These are phyloP conservation scores for Mustela lutreola DNA, from an alignment of 2,113 vertebrate genomes.

Conservation along the genomic window DNA sequence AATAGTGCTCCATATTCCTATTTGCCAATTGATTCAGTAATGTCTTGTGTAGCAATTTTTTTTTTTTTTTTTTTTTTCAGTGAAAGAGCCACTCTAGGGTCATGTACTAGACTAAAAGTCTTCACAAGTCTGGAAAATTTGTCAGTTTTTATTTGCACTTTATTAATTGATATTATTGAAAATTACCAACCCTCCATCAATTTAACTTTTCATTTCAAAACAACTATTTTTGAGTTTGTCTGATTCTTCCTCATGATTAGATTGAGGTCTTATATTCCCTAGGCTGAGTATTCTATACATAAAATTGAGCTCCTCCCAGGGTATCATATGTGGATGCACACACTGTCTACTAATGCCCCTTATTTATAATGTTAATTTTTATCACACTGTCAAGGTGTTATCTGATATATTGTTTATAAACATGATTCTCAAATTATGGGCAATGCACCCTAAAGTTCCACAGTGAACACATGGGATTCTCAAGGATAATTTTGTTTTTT, in stretches of 20 bases:
- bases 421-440: neutral
- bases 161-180: neutral
- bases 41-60: neutral
- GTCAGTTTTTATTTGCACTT: neutral
- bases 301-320: neutral
- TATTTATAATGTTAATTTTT: neutral
- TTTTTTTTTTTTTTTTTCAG: neutral
- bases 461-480: neutral
- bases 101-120: neutral
- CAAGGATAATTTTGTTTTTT: neutral
- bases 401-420: neutral
- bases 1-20: neutral
- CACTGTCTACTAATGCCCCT: neutral
- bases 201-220: neutral
- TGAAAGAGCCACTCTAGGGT: neutral
- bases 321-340: neutral
- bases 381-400: neutral
- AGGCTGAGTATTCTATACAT: neutral
- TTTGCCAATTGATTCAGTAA: neutral
- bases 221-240: neutral
- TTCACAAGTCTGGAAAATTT: neutral
- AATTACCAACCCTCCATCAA: neutral
- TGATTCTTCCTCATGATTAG: neutral
- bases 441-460: neutral
- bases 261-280: neutral